A percentile compares a stretch with the other conserved stretches of the same genome.
phyloP scores from a whole-genome alignment of 2,888 invertebrate species.

The Andrena fulva region DNA sequence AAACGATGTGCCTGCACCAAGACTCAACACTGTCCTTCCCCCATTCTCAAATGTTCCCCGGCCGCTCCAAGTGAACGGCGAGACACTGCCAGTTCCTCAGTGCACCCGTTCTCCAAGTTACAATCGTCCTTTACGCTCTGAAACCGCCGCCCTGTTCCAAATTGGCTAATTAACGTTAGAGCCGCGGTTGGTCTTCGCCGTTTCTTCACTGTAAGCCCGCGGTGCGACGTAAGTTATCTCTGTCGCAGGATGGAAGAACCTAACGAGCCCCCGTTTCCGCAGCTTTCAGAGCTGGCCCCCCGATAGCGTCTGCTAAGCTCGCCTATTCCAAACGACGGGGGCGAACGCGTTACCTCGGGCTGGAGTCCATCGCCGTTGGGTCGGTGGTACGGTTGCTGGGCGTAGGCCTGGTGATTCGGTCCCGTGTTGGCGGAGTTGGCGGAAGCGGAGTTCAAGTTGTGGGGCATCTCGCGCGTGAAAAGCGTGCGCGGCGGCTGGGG shows the following conservation, averaged over 20 bases:
- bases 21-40: too few species aligned
- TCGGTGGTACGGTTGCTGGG: constrained; percentile 77
- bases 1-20: too few species aligned
- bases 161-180: not conserved
- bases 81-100: not conserved
- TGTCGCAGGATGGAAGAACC: too few species aligned
- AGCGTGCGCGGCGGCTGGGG: constrained; percentile 85
- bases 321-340: not conserved
- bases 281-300: too few species aligned
- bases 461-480: constrained; percentile 83
- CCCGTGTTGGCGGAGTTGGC: constrained; percentile 82
- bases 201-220: not conserved
- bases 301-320: not conserved
- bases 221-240: not conserved
- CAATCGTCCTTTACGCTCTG: constrained; percentile 18
- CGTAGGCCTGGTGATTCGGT: constrained; percentile 81
- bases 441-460: constrained; percentile 82
- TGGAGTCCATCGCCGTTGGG: constrained; percentile 81
- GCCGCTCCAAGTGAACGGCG: not conserved
- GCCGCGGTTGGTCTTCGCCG: not conserved
- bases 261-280: too few species aligned
- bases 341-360: constrained; percentile 81
- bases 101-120: not conserved
- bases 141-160: not conserved
- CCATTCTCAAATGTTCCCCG: not conserved